Evolutionary conservation across 2,113 vertebrate species (phyloP), one percentile per base, ranked within the genome.

Genomic region (Origma solitaria): DNA sequence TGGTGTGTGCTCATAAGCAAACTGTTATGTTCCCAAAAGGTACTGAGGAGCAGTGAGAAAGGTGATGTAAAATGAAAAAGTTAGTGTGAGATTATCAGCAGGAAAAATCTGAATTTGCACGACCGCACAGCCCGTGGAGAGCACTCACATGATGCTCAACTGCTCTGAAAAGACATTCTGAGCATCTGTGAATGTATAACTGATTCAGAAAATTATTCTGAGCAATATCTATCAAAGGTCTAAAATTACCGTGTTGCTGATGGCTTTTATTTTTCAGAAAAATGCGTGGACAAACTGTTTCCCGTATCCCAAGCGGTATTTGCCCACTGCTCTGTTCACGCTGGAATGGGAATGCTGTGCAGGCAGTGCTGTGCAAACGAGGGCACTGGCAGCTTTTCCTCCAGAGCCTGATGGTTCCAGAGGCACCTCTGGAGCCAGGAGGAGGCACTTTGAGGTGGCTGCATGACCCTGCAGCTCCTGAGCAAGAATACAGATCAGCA

Each of bases 311-410:
- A 12, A 14, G 16, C 33, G 14, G 4, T 28, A 11, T 57, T 73
- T 81, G 15, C 19, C 23, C 30, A 24, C 11, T 17, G 50, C 31
- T 86, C 37, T n/a, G 3, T 15, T 42, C 2, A 0, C 31, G 2
- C n/a, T n/a, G 62, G 64, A 23, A 13, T 4, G 5, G 70, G 38
- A 33, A 38, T 6, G 30, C 3, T 12, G 1, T 14, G 25, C 17
- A 25, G 54, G 6, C 20, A 28, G 7, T 11, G 25, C 31, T 3
- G 19, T 11, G 60, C 60, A 6, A 45, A 9, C 0, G 0, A 15
- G 25, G 2, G 2, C 0, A 6, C 65, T 27, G n/a, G 7, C 13
- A 23, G 25, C 23, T 65, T 51, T 44, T 49, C n/a, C 50, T 31
- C 2, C 8, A 4, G 23, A 47, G 30, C 1, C 24, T 17, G 21